Evolutionary conservation across 2,888 invertebrate species (phyloP), one percentile per base, ranked within the genome.

Genomic region (Norana najaformis): DNA sequence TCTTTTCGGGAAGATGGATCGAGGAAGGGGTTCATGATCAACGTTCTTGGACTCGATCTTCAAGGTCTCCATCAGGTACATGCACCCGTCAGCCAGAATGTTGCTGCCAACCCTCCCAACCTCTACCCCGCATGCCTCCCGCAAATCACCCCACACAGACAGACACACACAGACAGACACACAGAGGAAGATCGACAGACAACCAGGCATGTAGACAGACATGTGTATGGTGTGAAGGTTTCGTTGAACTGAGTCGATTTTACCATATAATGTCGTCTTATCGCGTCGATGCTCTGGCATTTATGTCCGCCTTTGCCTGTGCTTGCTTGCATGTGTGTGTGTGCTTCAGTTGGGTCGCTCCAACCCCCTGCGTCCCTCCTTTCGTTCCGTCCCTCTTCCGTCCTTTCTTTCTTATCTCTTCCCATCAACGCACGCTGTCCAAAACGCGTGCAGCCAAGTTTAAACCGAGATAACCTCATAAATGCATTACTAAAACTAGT

Each of bases 11-110:
- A 47, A 23, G 91, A 91, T 38, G 91, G 92, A 83, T 88, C 53
- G 20, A 88, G 92, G 36, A 34, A 90, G 37, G 92, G 92, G 34
- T 91, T 90, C 90, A 90, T 89, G n/a, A 89, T 92, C 82, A 88
- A 91, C 90, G 88, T 92, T 41, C 90, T 92, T 34, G 90, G 91
- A 39, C 90, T 92, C 34, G 85, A 82, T 36, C 35, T 88, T 34
- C 38, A 53, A 35, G 91, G 91, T 47, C 82, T 91, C 88, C 37
- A 41, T 34, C 89, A 90, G 91, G 91, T 91, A 69, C 85, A 85
- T 23, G 35, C 35, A 85, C 30, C 69, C 69, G 69, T 69, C 69
- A 6, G 69, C 30, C 69, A 69, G 47, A 47, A 47, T 47, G 23
- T 47, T 23, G 20, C 47, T 23, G 23, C 23, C 47, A 16, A 23